Evolutionary conservation across 2,888 invertebrate species (phyloP), one percentile per base, ranked within the genome.

Genomic region (Tupiocoris notatus): DNA sequence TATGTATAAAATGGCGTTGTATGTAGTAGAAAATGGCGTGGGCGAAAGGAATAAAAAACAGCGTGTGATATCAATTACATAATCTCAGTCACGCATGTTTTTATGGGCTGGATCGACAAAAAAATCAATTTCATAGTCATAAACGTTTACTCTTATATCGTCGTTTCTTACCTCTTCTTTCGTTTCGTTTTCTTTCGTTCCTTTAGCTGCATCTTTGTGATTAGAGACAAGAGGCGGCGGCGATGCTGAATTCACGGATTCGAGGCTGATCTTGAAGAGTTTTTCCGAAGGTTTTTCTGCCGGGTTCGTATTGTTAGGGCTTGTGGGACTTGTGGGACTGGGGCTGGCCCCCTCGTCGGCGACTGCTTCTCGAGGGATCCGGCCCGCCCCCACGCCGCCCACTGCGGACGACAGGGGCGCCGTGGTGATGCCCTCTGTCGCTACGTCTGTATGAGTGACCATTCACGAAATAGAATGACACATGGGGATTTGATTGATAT

Each of bases 361-460:
- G 73, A 63, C 73, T 63, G 73, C 73, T 54, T 73, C 73, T 54
- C 39, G 73, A 54, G 73, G 73, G 73, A 75, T 65, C 58, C 75
- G 76, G 65, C 65, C 75, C 65, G 64, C 77, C 74, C 78, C 79
- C 66, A 76, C 76, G 74, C 78, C 79, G 77, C 78, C 76, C 25
- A 74, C 78, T 75, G 77, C 75, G 61, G 79, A 77, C 68, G 79
- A 79, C 65, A 79, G 74, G 23, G 79, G 79, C 62, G 79, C 79
- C 79, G 79, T 79, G 17, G n/a, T 59, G 61, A 71, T 77, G 77
- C 67, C 76, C 76, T 66, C 63, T 66, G 54, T 65, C 75, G 39
- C 63, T 61, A 61, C 68, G 65, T 76, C 76, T 76, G 76, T 12
- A 39, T 39, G 3, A 12, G 12, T 39, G 39, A 39, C 39, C n/a